Evolutionary conservation across 1,140 invertebrate genomes (phyloP), one percentile per base, ranked within the genome.

Genomic region (Drosophila baimaii): DNA sequence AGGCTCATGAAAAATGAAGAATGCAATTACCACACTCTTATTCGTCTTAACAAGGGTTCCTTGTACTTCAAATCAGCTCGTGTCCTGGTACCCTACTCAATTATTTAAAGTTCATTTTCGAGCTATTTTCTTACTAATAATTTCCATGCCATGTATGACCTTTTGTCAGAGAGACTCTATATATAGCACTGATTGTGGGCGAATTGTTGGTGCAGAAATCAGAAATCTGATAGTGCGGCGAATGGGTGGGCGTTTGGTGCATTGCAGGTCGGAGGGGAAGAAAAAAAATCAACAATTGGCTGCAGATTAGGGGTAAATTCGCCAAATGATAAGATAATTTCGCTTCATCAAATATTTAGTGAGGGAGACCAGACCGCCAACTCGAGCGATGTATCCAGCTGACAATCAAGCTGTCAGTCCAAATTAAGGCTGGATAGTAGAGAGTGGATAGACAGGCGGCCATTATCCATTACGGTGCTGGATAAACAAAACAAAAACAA

Each of bases 401-500:
- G 83, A 66, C 83, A 79, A 66, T 79, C 83, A 68, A 78, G 43
- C 79, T 86, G 83, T 88, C 83, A 83, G 70, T 71, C 70, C 57
- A 88, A 83, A 80, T 86, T 80, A 77, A 62, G 23, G 62, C 55
- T 55, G 51, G 27, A 29, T 54, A 21, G n/a, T n/a, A n/a, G n/a
- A 15, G 29, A 68, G 25, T 35, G 62, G 56, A 66, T 65, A 21
- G 64, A 66, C 49, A 58, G 65, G 31, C 51, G 33, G 66, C 33
- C 69, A 72, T 49, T 71, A 58, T 43, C 44, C 44, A 44, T 58
- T 58, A 82, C 62, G 27, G 61, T 44, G 33, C 12, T 81, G 61
- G 37, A 47, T 54, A 54, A 54, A 54, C 55, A 35, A 56, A 61
- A 61, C 70, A 80, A 65, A 68, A 65, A 47, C 75, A 59, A 37